These are phyloP conservation scores for Arctopsyche grandis DNA, from an alignment of 1,140 invertebrate genomes.

Conservation along the genomic window DNA sequence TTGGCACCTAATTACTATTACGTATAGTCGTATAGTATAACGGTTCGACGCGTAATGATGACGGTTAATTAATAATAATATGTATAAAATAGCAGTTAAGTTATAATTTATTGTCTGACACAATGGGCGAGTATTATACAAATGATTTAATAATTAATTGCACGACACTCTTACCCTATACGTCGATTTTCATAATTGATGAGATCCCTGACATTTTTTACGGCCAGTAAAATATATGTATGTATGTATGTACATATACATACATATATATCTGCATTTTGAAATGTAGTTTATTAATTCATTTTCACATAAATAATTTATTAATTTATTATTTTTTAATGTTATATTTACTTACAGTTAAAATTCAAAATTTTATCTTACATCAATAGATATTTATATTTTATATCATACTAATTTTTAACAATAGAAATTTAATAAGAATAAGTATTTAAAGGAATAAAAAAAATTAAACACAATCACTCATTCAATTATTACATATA, in stretches of 20 bases:
- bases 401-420: no score
- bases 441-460: no score
- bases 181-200: conserved; percentile 33
- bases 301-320: no score
- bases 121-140: conserved; percentile 26
- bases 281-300: no score
- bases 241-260: neutral
- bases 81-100: conserved; percentile 10
- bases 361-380: no score
- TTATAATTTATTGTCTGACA: conserved; percentile 12
- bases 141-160: conserved; percentile 30
- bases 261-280: no score
- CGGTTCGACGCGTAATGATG: conserved; percentile 24
- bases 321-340: no score
- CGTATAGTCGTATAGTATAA: neutral
- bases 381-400: no score
- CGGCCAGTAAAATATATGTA: neutral
- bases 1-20: conserved; percentile 20
- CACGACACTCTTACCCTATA: conserved; percentile 11
- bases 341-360: no score
- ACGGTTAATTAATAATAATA: conserved; percentile 9
- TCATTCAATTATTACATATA: no score
- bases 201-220: conserved; percentile 5
- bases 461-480: no score
- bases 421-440: no score